Evolutionary conservation across 2,797 vertebrate genomes (phyloP).

Genomic region (Tauraco hartlaubi): DNA sequence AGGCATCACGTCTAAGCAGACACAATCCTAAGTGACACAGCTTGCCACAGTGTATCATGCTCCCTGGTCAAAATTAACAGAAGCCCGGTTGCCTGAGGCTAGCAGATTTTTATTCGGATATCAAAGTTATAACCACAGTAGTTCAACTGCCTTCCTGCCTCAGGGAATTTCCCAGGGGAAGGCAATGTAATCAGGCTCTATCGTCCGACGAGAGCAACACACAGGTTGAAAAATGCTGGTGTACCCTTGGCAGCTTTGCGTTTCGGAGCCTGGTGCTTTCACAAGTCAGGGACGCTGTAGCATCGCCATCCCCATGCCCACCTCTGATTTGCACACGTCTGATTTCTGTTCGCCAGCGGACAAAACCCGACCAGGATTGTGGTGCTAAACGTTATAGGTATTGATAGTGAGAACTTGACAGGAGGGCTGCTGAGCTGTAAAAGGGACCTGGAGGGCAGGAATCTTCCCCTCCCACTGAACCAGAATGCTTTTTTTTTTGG

Average conservation of each 20-base stretch:
- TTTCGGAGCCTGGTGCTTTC: not conserved
- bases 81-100: slow-evolving; percentile 63
- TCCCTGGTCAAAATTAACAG: slow-evolving; percentile 74
- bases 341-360: not conserved
- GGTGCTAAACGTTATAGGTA: not conserved
- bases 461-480: not conserved
- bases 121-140: slow-evolving; percentile 20
- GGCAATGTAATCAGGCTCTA: not conserved
- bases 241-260: not conserved
- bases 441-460: not conserved
- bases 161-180: slow-evolving; percentile 4
- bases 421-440: not conserved
- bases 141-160: slow-evolving; percentile 17
- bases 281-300: not conserved
- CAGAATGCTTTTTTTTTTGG: not conserved
- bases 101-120: slow-evolving; percentile 54
- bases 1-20: slow-evolving; percentile 83
- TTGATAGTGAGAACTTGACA: not conserved
- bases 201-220: not conserved
- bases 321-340: not conserved
- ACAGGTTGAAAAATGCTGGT: not conserved
- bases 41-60: slow-evolving; percentile 78
- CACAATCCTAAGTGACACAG: slow-evolving; percentile 82
- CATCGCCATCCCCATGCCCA: accelerated
- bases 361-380: not conserved